A percentile compares a stretch with the other conserved stretches of the same genome.
phyloP scores from a whole-genome alignment of 2,797 vertebrate species.

The Thamnophis elegans region DNA sequence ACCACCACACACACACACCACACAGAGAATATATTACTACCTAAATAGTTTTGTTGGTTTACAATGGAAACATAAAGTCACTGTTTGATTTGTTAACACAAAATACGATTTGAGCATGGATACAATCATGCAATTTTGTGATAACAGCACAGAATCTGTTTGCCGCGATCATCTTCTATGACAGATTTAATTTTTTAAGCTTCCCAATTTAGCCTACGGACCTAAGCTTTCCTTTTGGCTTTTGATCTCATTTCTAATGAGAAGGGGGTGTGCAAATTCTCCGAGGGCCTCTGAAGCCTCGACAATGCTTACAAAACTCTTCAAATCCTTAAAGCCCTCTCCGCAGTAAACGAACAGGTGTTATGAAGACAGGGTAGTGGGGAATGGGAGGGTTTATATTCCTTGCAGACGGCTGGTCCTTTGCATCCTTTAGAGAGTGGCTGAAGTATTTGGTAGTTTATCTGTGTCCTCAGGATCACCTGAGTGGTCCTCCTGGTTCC shows the following conservation, averaged over 20 bases:
- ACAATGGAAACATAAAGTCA: no score
- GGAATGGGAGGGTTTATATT: no score
- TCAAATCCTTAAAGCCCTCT: background rate
- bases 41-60: no score
- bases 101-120: no score
- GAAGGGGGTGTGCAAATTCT: background rate
- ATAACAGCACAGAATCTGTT: background rate
- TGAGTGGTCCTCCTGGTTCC: no score
- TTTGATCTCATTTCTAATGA: background rate
- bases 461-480: no score
- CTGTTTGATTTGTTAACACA: no score
- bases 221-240: background rate
- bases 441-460: no score
- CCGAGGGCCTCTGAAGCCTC: background rate
- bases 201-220: background rate
- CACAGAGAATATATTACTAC: no score
- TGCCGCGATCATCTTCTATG: background rate
- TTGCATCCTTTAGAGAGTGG: no score
- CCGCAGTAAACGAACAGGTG: background rate
- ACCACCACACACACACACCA: accelerated
- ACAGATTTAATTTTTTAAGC: background rate
- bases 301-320: background rate
- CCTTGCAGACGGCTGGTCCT: no score
- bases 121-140: background rate
- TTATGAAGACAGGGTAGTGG: background rate